These are phyloP conservation scores for Anthophora plumipes DNA, from an alignment of 2,888 invertebrate species.

Conservation along the genomic window DNA sequence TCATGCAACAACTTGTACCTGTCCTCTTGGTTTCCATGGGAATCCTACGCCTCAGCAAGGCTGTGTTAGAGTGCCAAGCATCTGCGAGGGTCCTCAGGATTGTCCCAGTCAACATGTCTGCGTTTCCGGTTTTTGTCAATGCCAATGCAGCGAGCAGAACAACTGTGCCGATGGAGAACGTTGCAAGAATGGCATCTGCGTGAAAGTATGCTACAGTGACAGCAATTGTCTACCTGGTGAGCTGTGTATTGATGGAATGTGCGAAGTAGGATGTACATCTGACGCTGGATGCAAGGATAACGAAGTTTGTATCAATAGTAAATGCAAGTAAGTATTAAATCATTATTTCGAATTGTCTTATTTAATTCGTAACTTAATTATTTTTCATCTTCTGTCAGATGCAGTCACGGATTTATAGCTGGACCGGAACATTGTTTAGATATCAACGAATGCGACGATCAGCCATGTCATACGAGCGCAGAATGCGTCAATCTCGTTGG, in stretches of 20 bases:
- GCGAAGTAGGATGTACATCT: conserved; percentile 92
- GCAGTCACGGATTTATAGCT: conserved; percentile 90
- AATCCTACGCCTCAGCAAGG: conserved; percentile 95
- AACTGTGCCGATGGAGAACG: conserved; percentile 94
- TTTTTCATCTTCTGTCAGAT: conserved; percentile 82
- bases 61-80: conserved; percentile 92
- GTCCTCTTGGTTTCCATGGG: conserved; percentile 94
- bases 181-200: conserved; percentile 91
- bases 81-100: conserved; percentile 89
- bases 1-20: conserved; percentile 91
- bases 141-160: conserved; percentile 90
- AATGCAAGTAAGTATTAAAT: conserved; percentile 86
- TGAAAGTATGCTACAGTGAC: conserved; percentile 94
- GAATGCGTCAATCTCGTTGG: conserved; percentile 92
- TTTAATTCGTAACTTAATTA: background rate
- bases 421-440: conserved; percentile 90
- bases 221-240: conserved; percentile 96
- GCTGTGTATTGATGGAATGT: conserved; percentile 92
- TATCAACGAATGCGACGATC: conserved; percentile 92
- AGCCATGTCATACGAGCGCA: conserved; percentile 92
- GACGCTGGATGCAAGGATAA: conserved; percentile 92
- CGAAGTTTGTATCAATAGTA: conserved; percentile 90
- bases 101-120: conserved; percentile 93
- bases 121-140: conserved; percentile 91
- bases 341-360: background rate